Evolutionary conservation across 2,113 vertebrate species (phyloP).

Genomic region (Nasalis larvatus): DNA sequence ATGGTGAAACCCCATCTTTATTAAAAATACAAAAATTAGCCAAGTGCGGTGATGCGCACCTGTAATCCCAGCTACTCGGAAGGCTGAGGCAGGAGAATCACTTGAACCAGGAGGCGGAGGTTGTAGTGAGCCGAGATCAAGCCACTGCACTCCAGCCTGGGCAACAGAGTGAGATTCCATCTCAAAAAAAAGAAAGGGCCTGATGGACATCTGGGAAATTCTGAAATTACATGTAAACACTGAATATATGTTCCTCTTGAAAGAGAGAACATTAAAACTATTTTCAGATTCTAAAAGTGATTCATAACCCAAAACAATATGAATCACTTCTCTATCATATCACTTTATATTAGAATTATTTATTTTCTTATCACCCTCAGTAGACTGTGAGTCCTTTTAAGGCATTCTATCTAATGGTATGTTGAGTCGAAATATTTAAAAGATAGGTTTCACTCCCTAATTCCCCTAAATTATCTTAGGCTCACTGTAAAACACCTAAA

Average conservation of each 20-base stretch:
- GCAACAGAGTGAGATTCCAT: too few species aligned
- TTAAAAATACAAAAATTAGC: too few species aligned
- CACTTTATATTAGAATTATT: background rate
- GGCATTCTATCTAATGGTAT: background rate
- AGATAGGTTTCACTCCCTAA: background rate
- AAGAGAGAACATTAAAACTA: background rate
- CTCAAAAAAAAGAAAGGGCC: background rate
- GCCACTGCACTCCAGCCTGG: too few species aligned
- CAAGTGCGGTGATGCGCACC: too few species aligned
- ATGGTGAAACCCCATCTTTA: too few species aligned
- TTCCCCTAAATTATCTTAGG: background rate
- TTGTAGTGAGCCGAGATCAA: too few species aligned
- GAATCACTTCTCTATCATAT: background rate
- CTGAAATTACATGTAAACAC: background rate
- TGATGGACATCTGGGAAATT: background rate
- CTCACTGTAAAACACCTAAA: background rate
- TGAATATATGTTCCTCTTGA: background rate
- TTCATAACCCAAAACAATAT: background rate
- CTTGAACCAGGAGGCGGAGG: too few species aligned
- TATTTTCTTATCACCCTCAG: background rate
- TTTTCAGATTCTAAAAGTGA: constrained; percentile 9
- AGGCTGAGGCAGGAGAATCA: too few species aligned
- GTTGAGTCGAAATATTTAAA: background rate
- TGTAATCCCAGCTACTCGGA: too few species aligned
- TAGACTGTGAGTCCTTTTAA: background rate